Base-by-base conservation (phyloP, 2,888 invertebrate genomes). In the Yponomeuta cagnagella region DNA sequence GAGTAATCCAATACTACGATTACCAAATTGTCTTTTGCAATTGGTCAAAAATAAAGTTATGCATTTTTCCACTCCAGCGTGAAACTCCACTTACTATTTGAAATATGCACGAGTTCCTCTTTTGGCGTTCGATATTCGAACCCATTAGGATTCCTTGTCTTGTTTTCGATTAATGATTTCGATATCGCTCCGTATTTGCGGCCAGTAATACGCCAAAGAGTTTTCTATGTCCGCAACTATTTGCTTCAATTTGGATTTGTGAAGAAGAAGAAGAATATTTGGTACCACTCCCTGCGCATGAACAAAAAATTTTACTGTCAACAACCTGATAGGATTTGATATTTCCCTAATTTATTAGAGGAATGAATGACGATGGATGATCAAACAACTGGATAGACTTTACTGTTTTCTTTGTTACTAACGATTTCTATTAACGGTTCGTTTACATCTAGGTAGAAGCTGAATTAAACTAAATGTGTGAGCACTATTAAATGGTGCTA, bases 81-180 rank as follows among this genome's bases (percentile, higher is more conserved):
- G n/a, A 64, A 58, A 5, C 6, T 37, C 10, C 69, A 31, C 31
- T 52, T 31, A 48, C 30, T 52, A 30, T 30, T 70, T 30, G 37
- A 12, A 48, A 66, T 70, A 63, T 37, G 64, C 63, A 64, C 15
- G 43, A 23, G 77, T 82, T 83, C 78, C 83, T 87, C 82, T 84
- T 85, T 87, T 80, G 83, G 84, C 31, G 52, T 68, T 68, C 83
- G 86, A 85, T 86, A 84, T 87, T 87, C 88, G 87, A 88, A 89
- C 87, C 85, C 52, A 33, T 33, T 30, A 23, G 48, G 48, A 48
- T 68, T 66, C 68, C 48, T 37, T 84, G 83, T 83, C 80, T 80
- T 80, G 80, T 82, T 15, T 85, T 89, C 52, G 89, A 89, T 88
- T 88, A 86, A 88, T 88, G 89, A 83, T 80, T 77, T 73, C 80